These are phyloP conservation scores for Numida meleagris DNA, from an alignment of 2,113 vertebrate species.

Conservation along the genomic window DNA sequence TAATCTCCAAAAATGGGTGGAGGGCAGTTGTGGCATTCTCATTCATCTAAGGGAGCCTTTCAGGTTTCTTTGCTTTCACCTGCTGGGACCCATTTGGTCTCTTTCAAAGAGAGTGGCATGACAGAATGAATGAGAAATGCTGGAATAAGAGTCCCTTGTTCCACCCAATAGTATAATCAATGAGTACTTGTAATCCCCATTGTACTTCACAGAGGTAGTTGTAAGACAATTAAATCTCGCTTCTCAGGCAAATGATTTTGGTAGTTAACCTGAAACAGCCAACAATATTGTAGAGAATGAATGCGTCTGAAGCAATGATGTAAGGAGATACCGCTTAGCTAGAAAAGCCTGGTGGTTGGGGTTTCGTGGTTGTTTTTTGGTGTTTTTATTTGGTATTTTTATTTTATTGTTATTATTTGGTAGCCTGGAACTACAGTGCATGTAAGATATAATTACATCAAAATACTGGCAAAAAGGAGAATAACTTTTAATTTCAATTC, in stretches of 20 bases:
- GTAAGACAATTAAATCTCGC: conserved; percentile 86
- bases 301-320: conserved; percentile 82
- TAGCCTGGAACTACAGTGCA: neutral
- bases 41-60: conserved; percentile 88
- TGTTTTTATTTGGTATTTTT: neutral
- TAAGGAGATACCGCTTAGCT: conserved; percentile 78
- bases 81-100: conserved; percentile 96
- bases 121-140: conserved; percentile 90
- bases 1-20: conserved; percentile 85
- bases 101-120: conserved; percentile 90
- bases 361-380: neutral
- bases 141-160: conserved; percentile 85
- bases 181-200: conserved; percentile 89
- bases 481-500: conserved; percentile 8
- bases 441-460: neutral
- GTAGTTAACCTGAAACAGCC: conserved; percentile 83
- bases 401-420: neutral
- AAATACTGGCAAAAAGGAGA: neutral
- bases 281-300: conserved; percentile 79
- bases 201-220: conserved; percentile 87
- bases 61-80: conserved; percentile 98
- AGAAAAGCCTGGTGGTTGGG: neutral
- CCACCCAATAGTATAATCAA: conserved; percentile 89
- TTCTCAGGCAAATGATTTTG: conserved; percentile 84
- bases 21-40: conserved; percentile 86